Evolutionary conservation across 2,797 vertebrate genomes (phyloP).

Genomic region (Odontamblyopus lacepedii): DNA sequence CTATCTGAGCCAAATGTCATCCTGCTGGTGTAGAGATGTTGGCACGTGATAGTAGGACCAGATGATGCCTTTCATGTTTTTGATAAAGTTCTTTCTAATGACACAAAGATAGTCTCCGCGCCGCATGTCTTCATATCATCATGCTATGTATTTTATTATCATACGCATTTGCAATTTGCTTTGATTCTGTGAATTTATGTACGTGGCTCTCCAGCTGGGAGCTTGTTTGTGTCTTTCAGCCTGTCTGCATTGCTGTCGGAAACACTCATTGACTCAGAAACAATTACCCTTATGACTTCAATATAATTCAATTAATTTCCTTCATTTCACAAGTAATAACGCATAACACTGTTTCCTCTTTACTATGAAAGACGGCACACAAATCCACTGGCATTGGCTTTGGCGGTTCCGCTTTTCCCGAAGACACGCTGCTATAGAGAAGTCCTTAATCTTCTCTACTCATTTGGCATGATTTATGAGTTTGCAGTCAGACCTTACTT

Average conservation of each 20-base stretch:
- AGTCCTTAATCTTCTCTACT: slow-evolving; percentile 60
- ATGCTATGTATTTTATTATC: slow-evolving; percentile 58
- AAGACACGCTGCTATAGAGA: slow-evolving; percentile 38
- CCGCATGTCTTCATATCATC: slow-evolving; percentile 28
- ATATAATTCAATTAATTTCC: slow-evolving; percentile 82
- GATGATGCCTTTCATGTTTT: slow-evolving; percentile 37
- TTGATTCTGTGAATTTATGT: slow-evolving; percentile 52
- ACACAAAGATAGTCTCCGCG: slow-evolving; percentile 19
- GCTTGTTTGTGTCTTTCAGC: slow-evolving; percentile 70
- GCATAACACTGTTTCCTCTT: slow-evolving; percentile 59
- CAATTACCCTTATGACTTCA: slow-evolving; percentile 81
- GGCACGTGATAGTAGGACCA: slow-evolving; percentile 35
- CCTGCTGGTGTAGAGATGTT: slow-evolving; percentile 32
- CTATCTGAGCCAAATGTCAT: slow-evolving; percentile 42
- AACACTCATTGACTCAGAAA: slow-evolving; percentile 79
- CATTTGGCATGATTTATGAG: slow-evolving; percentile 63
- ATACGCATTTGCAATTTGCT: slow-evolving; percentile 55
- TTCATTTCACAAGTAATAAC: slow-evolving; percentile 80
- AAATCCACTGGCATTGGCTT: slow-evolving; percentile 33
- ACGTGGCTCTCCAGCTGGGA: slow-evolving; percentile 62
- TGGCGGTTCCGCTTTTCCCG: slow-evolving; percentile 45
- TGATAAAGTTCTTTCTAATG: slow-evolving; percentile 37
- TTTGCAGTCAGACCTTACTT: slow-evolving; percentile 42
- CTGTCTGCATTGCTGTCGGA: slow-evolving; percentile 65
- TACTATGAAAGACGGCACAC: slow-evolving; percentile 48